phyloP scores from a whole-genome alignment of 1,140 invertebrate genomes.

The Physella acuta region DNA sequence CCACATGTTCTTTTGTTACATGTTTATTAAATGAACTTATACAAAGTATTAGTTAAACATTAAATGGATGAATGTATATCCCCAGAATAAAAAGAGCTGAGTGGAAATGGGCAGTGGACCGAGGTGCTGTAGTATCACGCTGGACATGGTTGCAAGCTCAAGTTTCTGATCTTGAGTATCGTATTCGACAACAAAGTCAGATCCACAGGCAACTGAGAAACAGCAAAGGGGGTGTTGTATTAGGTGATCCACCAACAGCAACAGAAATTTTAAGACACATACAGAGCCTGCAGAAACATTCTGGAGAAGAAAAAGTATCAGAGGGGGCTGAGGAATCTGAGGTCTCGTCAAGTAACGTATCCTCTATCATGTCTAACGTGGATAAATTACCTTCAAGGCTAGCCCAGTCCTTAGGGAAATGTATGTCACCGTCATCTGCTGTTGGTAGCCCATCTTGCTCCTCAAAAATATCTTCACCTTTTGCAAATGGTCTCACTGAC shows the following conservation, averaged over 20 bases:
- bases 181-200: slow-evolving; percentile 85
- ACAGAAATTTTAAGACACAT: slow-evolving; percentile 35
- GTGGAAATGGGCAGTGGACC: slow-evolving; percentile 80
- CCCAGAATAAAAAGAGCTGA: slow-evolving; percentile 73
- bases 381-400: slow-evolving; percentile 49
- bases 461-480: slow-evolving; percentile 16
- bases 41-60: no score
- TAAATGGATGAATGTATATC: no score
- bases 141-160: slow-evolving; percentile 92
- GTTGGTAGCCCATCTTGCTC: slow-evolving; percentile 31
- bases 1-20: no score
- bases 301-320: neutral
- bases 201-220: slow-evolving; percentile 66
- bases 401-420: slow-evolving; percentile 51
- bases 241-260: slow-evolving; percentile 47
- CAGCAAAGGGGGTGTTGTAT: slow-evolving; percentile 55
- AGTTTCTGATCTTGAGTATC: slow-evolving; percentile 87
- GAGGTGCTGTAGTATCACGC: slow-evolving; percentile 78
- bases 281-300: slow-evolving; percentile 25
- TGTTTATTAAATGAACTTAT: no score
- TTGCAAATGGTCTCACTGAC: slow-evolving; percentile 43
- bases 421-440: slow-evolving; percentile 41
- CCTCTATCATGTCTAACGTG: slow-evolving; percentile 49
- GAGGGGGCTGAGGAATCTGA: slow-evolving; percentile 23
- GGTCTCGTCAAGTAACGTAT: slow-evolving; percentile 50